Base-by-base conservation (phyloP, 1,140 invertebrate genomes). In the Brachionus koreanus region DNA sequence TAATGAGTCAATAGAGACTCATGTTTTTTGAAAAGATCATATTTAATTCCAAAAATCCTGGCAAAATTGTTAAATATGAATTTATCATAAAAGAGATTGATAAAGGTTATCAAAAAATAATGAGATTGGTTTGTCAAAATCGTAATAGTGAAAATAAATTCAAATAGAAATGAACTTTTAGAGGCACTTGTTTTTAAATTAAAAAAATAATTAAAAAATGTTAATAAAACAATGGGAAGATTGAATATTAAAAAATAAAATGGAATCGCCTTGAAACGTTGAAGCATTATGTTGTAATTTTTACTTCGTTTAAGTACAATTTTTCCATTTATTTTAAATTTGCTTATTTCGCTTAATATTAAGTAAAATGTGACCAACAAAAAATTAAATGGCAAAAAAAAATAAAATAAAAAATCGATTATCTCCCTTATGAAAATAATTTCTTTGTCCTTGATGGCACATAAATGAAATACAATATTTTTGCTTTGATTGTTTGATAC, bases 21-120 rank as follows among this genome's bases (percentile, higher is more conserved):
- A 1, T 57, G 49, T 19, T 19, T 57, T 57, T 4, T 23, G 19
- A 57, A 57, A 7, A 57, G 7, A 57, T 16, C 16, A 25, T 57
- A 57, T 57, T 57, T 57, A 19, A 57, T 57, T 19, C 49, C 49
- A 57, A 67, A 67, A 67, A 67, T 33, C 29, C 33, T 67, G n/a
- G 13, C 29, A 6, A 67, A 33, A 35, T 33, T 67, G 13, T 67
- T 67, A 6, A 33, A n/a, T 67, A 67, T 67, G 4, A 67, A 67
- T 67, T 67, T 67, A 16, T 67, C 63, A 35, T 67, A 67, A 67
- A 67, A 37, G 13, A 67, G 25, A 37, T 67, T 67, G 2, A 67
- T 67, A 13, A 67, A 67, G 33, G 63, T 67, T 3, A 67, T 67
- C 9, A 67, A 23, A 67, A 67, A 67, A 67, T 67, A 67, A 67